Evolutionary conservation across 2,113 vertebrate genomes (phyloP).

Genomic region (Eulemur macaco): DNA sequence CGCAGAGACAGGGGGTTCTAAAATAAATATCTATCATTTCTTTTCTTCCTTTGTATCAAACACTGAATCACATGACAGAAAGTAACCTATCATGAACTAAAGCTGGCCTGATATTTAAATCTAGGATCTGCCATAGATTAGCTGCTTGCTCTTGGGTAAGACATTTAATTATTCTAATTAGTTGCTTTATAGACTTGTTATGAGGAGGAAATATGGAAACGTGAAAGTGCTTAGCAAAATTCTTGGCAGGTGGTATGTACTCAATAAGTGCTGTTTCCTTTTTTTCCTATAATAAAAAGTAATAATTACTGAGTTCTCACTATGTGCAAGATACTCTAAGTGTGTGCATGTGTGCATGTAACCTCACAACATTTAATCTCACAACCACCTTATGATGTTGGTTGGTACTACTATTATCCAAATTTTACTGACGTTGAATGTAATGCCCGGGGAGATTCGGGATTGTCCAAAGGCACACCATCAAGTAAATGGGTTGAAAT

Average conservation of each 20-base stretch:
- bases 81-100: background rate
- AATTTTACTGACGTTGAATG: background rate
- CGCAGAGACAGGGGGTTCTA: background rate
- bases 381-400: background rate
- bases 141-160: background rate
- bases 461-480: background rate
- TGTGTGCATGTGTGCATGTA: background rate
- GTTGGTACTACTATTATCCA: background rate
- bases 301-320: background rate
- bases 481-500: background rate
- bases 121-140: background rate
- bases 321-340: background rate
- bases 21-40: background rate
- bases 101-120: constrained; percentile 17
- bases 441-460: background rate
- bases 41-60: constrained; percentile 16
- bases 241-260: background rate
- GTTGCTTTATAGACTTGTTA: background rate
- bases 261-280: background rate
- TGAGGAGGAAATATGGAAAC: background rate
- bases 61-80: background rate
- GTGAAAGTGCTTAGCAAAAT: background rate
- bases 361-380: background rate
- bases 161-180: background rate
- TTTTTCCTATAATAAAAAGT: background rate